These are phyloP conservation scores for Xanthorhoe designata DNA, from an alignment of 2,888 invertebrate species.

Conservation along the genomic window DNA sequence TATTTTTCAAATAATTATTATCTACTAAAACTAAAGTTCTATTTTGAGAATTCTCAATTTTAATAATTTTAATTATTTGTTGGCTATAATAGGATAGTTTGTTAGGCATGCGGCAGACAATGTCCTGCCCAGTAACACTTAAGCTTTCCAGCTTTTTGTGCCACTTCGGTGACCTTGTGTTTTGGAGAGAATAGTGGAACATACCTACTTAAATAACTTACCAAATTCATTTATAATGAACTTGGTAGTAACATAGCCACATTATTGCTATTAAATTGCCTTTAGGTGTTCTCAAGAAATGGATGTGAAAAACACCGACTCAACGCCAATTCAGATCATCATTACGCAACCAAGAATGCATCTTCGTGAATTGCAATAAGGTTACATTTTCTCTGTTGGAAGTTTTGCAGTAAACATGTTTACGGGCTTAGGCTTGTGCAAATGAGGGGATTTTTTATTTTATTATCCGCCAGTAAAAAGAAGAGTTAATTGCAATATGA, in stretches of 20 bases:
- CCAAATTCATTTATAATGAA: neutral
- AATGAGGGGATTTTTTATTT: slow-evolving; percentile 48
- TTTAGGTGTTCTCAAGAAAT: slow-evolving; percentile 22
- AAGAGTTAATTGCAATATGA: slow-evolving; percentile 41
- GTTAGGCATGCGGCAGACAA: too few species aligned
- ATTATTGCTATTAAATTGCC: slow-evolving; percentile 14
- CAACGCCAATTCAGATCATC: slow-evolving; percentile 12
- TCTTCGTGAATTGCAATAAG: slow-evolving; percentile 8
- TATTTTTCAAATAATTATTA: too few species aligned
- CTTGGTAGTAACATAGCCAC: neutral
- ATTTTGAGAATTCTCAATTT: too few species aligned
- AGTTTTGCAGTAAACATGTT: slow-evolving; percentile 56
- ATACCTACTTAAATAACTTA: too few species aligned
- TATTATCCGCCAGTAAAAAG: slow-evolving; percentile 35
- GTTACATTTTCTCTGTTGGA: slow-evolving; percentile 15
- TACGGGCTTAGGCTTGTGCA: slow-evolving; percentile 45
- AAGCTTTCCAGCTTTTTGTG: too few species aligned
- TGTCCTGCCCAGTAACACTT: too few species aligned
- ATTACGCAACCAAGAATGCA: slow-evolving; percentile 12
- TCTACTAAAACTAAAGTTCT: too few species aligned
- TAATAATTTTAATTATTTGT: too few species aligned
- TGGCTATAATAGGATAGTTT: too few species aligned
- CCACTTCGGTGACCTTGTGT: too few species aligned
- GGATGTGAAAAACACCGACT: slow-evolving; percentile 38
- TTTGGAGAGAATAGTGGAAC: too few species aligned